Percentiles rank a stretch among this genome's conserved stretches.
These are phyloP conservation scores for Argyrosomus regius DNA, from an alignment of 2,797 vertebrate genomes.

Conservation along the genomic window DNA sequence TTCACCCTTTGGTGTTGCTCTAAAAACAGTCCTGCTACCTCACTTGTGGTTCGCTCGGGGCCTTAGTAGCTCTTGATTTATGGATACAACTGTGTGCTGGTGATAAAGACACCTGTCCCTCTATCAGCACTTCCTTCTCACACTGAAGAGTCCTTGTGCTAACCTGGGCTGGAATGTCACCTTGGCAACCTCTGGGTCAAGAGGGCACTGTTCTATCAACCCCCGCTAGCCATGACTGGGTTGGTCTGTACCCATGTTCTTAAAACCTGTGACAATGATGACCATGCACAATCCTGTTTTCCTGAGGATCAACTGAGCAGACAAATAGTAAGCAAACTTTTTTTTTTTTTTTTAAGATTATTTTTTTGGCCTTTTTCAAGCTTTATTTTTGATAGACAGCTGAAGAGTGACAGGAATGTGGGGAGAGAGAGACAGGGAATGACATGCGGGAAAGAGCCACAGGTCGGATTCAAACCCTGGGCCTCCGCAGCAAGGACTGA, in stretches of 20 bases:
- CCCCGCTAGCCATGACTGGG: background rate
- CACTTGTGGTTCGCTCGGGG: conserved; percentile 42
- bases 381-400: too few relatives aligned
- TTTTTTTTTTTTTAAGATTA: too few relatives aligned
- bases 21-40: conserved; percentile 57
- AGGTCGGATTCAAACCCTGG: too few relatives aligned
- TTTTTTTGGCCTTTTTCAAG: too few relatives aligned
- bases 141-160: conserved; percentile 67
- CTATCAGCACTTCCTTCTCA: conserved; percentile 72
- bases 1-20: conserved; percentile 42
- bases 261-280: conserved; percentile 9
- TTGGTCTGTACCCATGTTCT: conserved; percentile 2
- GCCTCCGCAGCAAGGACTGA: too few relatives aligned
- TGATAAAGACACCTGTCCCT: conserved; percentile 79
- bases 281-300: conserved; percentile 2
- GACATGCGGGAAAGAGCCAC: too few relatives aligned
- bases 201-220: conserved; percentile 43
- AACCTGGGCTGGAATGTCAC: conserved; percentile 79
- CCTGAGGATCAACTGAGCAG: background rate
- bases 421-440: too few relatives aligned
- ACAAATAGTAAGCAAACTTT: background rate
- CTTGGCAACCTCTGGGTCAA: conserved; percentile 60
- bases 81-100: conserved; percentile 69
- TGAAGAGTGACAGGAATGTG: too few relatives aligned
- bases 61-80: conserved; percentile 73